These are phyloP conservation scores for Sebastes taczanowskii DNA, from an alignment of 2,797 vertebrate genomes.

Conservation along the genomic window DNA sequence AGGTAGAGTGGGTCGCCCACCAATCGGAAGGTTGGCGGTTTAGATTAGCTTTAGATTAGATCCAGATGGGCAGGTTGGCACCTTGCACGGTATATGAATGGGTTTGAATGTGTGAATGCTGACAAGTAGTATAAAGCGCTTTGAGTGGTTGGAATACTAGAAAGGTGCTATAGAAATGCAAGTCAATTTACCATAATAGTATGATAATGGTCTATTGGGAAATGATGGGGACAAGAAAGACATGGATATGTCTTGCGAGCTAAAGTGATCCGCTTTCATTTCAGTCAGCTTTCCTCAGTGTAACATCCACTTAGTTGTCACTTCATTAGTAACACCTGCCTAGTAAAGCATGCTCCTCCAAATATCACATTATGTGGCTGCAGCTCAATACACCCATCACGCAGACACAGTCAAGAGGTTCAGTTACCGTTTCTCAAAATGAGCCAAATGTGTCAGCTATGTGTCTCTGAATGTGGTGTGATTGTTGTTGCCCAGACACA, in stretches of 20 bases:
- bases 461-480: not conserved
- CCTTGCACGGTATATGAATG: no score
- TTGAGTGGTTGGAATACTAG: no score
- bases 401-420: conserved; percentile 24
- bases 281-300: not conserved
- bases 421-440: conserved; percentile 19
- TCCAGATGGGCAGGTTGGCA: no score
- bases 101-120: no score
- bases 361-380: conserved; percentile 16
- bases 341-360: conserved; percentile 23
- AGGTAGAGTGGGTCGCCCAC: no score
- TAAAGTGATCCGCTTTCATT: conserved; percentile 3
- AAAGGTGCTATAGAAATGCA: no score
- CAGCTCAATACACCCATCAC: conserved; percentile 1
- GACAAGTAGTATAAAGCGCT: no score
- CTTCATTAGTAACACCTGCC: conserved; percentile 53
- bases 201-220: not conserved
- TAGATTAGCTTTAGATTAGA: no score
- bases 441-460: conserved; percentile 30
- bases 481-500: not conserved
- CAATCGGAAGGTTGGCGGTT: no score
- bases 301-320: conserved; percentile 28
- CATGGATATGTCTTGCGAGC: not conserved
- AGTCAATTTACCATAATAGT: no score
- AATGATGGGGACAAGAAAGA: not conserved